Evolutionary conservation across 1,140 invertebrate genomes (phyloP), one percentile per base, ranked within the genome.

Genomic region (Bombyx mandarina): DNA sequence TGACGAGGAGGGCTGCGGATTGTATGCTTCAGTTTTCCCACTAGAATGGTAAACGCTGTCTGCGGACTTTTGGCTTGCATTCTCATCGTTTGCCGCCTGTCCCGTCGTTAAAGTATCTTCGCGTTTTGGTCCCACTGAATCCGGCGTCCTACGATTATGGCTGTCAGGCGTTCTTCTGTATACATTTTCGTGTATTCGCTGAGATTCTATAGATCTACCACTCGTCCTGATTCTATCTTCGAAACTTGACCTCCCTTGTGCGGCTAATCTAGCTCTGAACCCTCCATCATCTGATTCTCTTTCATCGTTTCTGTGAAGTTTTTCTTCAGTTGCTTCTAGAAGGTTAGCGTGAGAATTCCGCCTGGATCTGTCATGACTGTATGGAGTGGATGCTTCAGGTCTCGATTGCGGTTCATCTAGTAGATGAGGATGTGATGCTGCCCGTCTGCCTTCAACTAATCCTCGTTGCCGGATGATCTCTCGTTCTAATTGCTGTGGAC

Each of bases 401-500:
- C 89, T 77, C 3, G 75, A 82, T 57, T 82, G 88, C 43, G 83
- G 84, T 66, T 88, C 91, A 56, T 90, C 90, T 9, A 90, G 87
- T 8, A 93, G 75, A 56, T 93, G 92, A 7, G 92, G 92, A 59
- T 93, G 92, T 1, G 92, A 93, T 1, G 89, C 85, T 2, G 92
- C 90, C 61, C 90, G 75, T 66, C 89, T 73, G 3, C 88, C 86
- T 73, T 91, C 90, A 12, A 79, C 67, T 49, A 91, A 85, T 50
- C 86, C 89, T 73, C 85, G 79, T 68, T 89, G 89, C 64, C 88
- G 73, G 44, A 86, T 60, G 62, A 89, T 89, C 69, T 91, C 90
- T 66, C 90, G 73, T 72, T 90, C 89, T 49, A 91, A 67, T 68
- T 91, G 90, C 72, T 91, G 90, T 48, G 89, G 89, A 70, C 89